Conservation (phyloP, 2,888 invertebrate genomes). For the Notodonta ziczac region DNA sequence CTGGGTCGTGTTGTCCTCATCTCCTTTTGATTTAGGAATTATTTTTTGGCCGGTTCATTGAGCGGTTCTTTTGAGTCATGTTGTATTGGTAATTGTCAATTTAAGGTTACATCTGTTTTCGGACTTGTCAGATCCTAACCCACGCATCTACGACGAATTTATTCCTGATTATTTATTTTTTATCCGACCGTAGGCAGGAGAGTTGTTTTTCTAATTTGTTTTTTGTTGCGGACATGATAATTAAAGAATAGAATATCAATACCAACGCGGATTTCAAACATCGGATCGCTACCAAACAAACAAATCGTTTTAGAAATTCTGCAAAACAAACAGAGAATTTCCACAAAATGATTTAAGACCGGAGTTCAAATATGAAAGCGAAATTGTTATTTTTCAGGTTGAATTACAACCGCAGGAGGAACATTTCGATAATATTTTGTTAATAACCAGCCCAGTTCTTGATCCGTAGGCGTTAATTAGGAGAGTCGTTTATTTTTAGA, state of each 20-base stretch:
- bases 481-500: not conserved
- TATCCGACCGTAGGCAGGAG: too few relatives aligned
- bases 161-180: too few relatives aligned
- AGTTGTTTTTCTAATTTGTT: too few relatives aligned
- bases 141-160: too few relatives aligned
- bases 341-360: constrained; percentile 2
- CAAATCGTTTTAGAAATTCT: constrained; percentile 1
- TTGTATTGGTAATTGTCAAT: not conserved
- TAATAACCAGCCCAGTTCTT: not conserved
- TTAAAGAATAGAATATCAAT: too few relatives aligned
- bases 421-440: not conserved
- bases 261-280: not conserved
- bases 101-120: too few relatives aligned
- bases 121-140: too few relatives aligned
- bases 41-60: not conserved
- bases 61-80: not conserved
- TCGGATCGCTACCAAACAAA: not conserved
- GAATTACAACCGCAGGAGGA: not conserved
- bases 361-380: not conserved
- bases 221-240: too few relatives aligned
- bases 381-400: constrained; percentile 1
- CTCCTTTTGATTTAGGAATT: not conserved
- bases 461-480: not conserved
- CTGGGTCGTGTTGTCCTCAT: not conserved
- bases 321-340: not conserved